Evolutionary conservation across 2,888 invertebrate genomes (phyloP), one percentile per base, ranked within the genome.

Genomic region (Campaea margaritaria): DNA sequence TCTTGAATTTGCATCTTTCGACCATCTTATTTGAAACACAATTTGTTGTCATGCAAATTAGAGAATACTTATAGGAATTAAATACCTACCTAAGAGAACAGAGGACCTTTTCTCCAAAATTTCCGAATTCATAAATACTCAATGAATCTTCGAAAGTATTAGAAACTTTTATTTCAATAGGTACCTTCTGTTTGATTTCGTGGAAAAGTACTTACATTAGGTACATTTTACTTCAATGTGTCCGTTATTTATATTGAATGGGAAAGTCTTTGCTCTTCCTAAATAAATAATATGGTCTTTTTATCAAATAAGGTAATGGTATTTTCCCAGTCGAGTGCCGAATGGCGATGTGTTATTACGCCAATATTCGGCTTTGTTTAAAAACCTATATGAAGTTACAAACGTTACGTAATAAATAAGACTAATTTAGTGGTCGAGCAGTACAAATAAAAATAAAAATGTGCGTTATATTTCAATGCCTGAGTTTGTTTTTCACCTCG

Each of bases 251-350:
- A 43, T 38, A 27, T 49, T 50, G 50, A 60, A 60, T 58, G 57
- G 49, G 38, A 56, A 57, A 49, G 60, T 60, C 44, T 46, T 53
- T 48, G 34, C 47, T 49, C 46, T 67, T 55, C 57, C 67, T 61
- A 71, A 70, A 64, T 70, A 75, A 79, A 82, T 80, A 79, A 82
- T 80, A 73, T 76, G 79, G 69, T 70, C 64, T 68, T 73, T 68
- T 66, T 71, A 70, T 73, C 67, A 74, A 78, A 75, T 73, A 70
- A 73, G 66, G 62, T 76, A 73, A 74, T 75, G 70, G 73, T 78
- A 76, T 77, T 79, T 78, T 68, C 64, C 64, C 59, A 68, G 64
- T 59, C 58, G 67, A 53, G 39, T 14, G 16, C 31, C 8, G 28
- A 39, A 44, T 46, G 43, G 47, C 43, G n/a, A 58, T 44, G 52